A percentile compares a stretch with the other conserved stretches of the same genome.
Evolutionary conservation across 2,888 invertebrate genomes (phyloP).

Genomic region (Tachina lurida): DNA sequence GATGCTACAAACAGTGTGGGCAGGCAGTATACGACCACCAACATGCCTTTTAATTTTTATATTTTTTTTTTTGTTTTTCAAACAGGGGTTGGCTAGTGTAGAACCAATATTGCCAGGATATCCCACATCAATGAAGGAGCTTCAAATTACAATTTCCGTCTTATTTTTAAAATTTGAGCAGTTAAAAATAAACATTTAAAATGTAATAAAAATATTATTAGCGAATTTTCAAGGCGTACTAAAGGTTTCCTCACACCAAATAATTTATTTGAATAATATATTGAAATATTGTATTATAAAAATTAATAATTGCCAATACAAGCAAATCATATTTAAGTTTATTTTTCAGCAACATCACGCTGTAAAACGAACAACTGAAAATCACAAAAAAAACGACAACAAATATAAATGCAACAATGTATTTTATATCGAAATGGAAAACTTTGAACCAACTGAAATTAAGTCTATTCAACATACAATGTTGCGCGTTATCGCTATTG

Average conservation of each 20-base stretch:
- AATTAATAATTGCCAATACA: constrained; percentile 51
- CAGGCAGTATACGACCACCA: no score
- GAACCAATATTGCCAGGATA: no score
- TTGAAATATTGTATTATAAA: not conserved
- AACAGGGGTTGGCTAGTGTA: no score
- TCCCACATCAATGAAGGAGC: no score
- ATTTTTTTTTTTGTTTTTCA: no score
- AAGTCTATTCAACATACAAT: constrained; percentile 45
- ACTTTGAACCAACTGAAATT: constrained; percentile 22
- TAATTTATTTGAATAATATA: not conserved
- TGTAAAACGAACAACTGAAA: constrained; percentile 25
- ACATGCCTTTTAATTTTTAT: no score
- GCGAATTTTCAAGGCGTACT: not conserved
- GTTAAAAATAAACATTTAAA: no score
- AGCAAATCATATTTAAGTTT: constrained; percentile 27
- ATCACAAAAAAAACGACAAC: constrained; percentile 13
- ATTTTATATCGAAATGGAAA: constrained; percentile 35
- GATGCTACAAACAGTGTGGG: no score
- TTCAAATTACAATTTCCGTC: no score
- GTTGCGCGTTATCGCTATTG: constrained; percentile 26
- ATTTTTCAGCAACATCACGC: not conserved
- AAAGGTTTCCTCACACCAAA: constrained; percentile 17
- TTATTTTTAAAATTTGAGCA: no score
- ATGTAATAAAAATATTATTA: no score
- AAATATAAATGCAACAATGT: constrained; percentile 62